Evolutionary conservation across 2,888 invertebrate species (phyloP).

Genomic region (Ryuthela nishihirai): DNA sequence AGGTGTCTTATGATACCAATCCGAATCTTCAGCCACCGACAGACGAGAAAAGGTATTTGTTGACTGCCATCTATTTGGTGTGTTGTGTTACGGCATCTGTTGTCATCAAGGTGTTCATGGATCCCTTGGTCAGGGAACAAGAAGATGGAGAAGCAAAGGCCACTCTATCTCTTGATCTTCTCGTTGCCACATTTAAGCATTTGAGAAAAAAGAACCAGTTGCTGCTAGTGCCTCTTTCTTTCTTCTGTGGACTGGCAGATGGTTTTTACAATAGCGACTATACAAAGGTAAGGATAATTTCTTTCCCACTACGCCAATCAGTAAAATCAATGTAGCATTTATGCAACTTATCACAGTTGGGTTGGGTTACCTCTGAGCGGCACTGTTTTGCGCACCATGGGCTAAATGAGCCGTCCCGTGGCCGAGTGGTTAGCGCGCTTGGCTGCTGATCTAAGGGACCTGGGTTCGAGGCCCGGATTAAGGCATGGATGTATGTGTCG

Average conservation of each 20-base stretch:
- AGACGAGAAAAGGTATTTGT: conserved; percentile 73
- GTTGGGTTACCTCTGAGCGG: too few species aligned
- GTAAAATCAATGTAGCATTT: too few species aligned
- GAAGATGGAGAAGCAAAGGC: conserved; percentile 2
- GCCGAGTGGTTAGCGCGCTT: too few species aligned
- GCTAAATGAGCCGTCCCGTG: too few species aligned
- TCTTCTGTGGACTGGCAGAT: conserved; percentile 97
- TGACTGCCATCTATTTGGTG: conserved; percentile 80
- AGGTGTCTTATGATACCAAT: background rate
- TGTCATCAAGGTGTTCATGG: conserved; percentile 28
- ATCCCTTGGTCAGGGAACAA: conserved; percentile 15
- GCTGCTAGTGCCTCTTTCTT: conserved; percentile 86
- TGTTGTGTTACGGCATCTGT: conserved; percentile 71
- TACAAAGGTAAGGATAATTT: conserved; percentile 52
- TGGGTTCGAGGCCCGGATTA: too few species aligned
- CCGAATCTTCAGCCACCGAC: conserved; percentile 17
- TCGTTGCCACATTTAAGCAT: conserved; percentile 85
- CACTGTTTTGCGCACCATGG: too few species aligned
- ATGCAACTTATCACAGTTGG: too few species aligned
- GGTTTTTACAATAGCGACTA: conserved; percentile 83
- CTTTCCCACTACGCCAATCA: too few species aligned
- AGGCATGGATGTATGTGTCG: too few species aligned
- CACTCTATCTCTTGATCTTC: conserved; percentile 50
- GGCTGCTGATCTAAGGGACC: too few species aligned
- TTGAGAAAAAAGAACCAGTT: conserved; percentile 82